Conservation (phyloP, 2,888 invertebrate genomes). For the Mimumesa dahlbomi region DNA sequence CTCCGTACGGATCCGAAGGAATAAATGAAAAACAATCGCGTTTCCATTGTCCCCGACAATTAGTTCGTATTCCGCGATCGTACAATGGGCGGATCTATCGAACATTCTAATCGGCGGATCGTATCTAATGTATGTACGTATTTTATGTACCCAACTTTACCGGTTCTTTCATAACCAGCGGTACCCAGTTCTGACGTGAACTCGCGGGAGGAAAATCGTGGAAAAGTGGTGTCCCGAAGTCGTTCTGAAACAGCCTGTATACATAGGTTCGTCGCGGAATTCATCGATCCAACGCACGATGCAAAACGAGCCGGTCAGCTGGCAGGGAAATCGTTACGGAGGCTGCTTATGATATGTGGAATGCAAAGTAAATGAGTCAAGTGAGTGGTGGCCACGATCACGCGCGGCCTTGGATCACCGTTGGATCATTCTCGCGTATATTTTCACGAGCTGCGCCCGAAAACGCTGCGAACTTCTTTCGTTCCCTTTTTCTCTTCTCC, state of each 20-base stretch:
- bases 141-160: too few relatives aligned
- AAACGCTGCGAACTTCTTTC: too few relatives aligned
- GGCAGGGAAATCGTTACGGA: slow-evolving; percentile 39
- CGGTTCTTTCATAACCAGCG: too few relatives aligned
- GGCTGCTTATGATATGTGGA: slow-evolving; percentile 67
- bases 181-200: too few relatives aligned
- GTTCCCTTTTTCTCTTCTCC: too few relatives aligned
- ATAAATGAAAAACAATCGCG: background rate
- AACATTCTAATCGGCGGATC: slow-evolving; percentile 23
- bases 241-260: too few relatives aligned
- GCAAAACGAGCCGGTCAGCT: slow-evolving; percentile 35
- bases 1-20: too few relatives aligned
- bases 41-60: slow-evolving; percentile 38
- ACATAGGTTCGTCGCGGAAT: too few relatives aligned
- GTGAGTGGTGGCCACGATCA: slow-evolving; percentile 59
- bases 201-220: too few relatives aligned
- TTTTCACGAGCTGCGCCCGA: too few relatives aligned
- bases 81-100: slow-evolving; percentile 22
- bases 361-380: slow-evolving; percentile 65
- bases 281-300: slow-evolving; percentile 10
- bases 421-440: too few relatives aligned
- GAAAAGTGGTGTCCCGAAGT: too few relatives aligned
- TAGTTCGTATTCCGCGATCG: slow-evolving; percentile 42
- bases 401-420: slow-evolving; percentile 59
- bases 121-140: background rate